Evolutionary conservation across 2,113 vertebrate genomes (phyloP).

Genomic region (Salvelinus alpinus): DNA sequence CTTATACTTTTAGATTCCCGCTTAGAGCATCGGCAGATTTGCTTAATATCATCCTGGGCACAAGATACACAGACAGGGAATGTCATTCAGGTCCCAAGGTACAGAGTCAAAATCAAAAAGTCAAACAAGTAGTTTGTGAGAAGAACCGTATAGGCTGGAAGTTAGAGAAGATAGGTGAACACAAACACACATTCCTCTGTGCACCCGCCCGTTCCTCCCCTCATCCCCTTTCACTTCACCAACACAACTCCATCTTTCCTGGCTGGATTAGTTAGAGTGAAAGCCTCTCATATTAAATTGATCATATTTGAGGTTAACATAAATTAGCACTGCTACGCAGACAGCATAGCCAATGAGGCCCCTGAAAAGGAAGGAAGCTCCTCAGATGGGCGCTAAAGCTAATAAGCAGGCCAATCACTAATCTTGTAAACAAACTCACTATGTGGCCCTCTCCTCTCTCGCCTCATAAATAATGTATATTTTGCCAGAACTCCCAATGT

Average conservation of each 20-base stretch:
- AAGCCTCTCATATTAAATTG: constrained; percentile 28
- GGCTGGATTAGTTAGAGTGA: neutral
- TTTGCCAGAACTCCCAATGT: constrained; percentile 60
- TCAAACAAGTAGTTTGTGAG: constrained; percentile 28
- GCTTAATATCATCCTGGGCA: constrained; percentile 62
- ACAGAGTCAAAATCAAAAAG: constrained; percentile 51
- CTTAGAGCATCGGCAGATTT: constrained; percentile 59
- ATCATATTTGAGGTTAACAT: neutral
- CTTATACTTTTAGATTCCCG: constrained; percentile 64
- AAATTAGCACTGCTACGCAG: constrained; percentile 58
- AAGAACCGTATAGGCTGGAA: neutral
- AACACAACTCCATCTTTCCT: neutral
- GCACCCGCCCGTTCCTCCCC: neutral
- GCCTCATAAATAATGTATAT: constrained; percentile 97
- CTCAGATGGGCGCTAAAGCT: constrained; percentile 81
- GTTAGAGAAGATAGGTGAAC: constrained; percentile 9
- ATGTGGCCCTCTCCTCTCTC: constrained; percentile 82
- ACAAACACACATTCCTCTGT: neutral
- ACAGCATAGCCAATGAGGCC: constrained; percentile 78
- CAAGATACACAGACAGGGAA: constrained; percentile 63
- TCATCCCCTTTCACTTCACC: neutral
- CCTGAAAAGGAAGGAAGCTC: constrained; percentile 23
- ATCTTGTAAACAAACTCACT: constrained; percentile 94
- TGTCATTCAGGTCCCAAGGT: constrained; percentile 57
- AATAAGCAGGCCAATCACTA: constrained; percentile 87